Conservation (phyloP, 37 sponge, comb jelly and placozoan genomes). For the Chondrosia reniformis region DNA sequence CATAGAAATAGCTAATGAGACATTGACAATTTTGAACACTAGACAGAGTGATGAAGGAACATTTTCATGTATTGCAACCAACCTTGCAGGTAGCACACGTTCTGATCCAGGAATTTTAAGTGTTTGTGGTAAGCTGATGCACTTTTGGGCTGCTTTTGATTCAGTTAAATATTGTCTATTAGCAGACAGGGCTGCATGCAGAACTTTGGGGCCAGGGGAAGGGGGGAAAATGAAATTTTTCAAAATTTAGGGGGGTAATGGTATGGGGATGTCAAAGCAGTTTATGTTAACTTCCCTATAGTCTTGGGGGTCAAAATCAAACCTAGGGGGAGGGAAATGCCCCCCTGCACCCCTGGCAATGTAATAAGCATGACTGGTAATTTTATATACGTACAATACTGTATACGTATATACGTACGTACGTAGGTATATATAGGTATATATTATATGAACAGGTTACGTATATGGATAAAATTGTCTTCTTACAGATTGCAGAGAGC, state of each 20-base stretch:
- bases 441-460: neutral
- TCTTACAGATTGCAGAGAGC: neutral
- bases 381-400: neutral
- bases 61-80: neutral
- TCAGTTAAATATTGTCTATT: too few species aligned
- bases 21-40: neutral
- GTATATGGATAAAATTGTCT: neutral
- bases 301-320: too few species aligned
- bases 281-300: too few species aligned
- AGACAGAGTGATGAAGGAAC: neutral
- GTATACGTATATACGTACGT: slow-evolving; percentile 13
- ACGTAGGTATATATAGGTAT: neutral
- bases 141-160: too few species aligned
- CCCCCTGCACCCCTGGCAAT: too few species aligned
- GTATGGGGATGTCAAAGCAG: too few species aligned
- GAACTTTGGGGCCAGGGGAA: too few species aligned
- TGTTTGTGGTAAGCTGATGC: slow-evolving; percentile 15
- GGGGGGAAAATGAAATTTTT: too few species aligned
- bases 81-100: neutral
- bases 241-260: too few species aligned
- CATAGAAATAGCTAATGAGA: too few species aligned
- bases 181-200: too few species aligned
- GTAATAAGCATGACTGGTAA: neutral
- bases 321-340: too few species aligned
- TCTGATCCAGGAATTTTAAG: slow-evolving; percentile 7